Evolutionary conservation across 2,113 vertebrate species (phyloP), one percentile per base, ranked within the genome.

Genomic region (Nerophis ophidion): DNA sequence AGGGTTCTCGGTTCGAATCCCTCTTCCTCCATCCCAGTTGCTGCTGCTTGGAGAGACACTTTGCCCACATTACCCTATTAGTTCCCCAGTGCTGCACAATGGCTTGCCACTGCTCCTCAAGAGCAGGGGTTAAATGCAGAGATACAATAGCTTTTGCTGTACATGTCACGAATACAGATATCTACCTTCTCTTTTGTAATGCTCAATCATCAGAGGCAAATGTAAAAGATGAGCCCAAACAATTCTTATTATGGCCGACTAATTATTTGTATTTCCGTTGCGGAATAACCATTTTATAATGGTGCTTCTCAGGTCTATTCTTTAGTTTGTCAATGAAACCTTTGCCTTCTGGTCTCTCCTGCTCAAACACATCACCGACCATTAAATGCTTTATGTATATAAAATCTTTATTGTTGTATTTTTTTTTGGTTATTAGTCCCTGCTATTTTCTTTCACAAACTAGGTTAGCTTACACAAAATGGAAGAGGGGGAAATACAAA

Each of bases 351-450:
- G 75, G 77, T 81, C 79, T 80, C 72, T 75, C 84, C 84, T 75
- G 70, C 79, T 84, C 80, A 85, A 87, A 87, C 76, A 81, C 77
- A 77, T 74, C 70, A 60, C 82, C 71, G 80, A 86, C 86, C 77
- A 88, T 89, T 91, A 89, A 84, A 88, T 79, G 81, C 84, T 88
- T 90, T 90, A 89, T 90, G 84, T 83, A 91, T 90, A 91, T 89
- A 4, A 85, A 76, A 73, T 81, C 64, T 76, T 83, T 80, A 68
- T 74, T 81, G 66, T 17, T 19, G 52, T 72, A 60, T 66, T 3
- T 16, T 5, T 17, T 48, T 76, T 81, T 76, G 71, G 84, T 87
- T 73, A 66, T 80, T 63, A 46, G 45, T 53, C 48, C 19, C 13
- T 58, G 17, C 55, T 45, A 5, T 42, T 56, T 42, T 42, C 10